phyloP scores from a whole-genome alignment of 2,888 invertebrate species.

The Thecophora atra region DNA sequence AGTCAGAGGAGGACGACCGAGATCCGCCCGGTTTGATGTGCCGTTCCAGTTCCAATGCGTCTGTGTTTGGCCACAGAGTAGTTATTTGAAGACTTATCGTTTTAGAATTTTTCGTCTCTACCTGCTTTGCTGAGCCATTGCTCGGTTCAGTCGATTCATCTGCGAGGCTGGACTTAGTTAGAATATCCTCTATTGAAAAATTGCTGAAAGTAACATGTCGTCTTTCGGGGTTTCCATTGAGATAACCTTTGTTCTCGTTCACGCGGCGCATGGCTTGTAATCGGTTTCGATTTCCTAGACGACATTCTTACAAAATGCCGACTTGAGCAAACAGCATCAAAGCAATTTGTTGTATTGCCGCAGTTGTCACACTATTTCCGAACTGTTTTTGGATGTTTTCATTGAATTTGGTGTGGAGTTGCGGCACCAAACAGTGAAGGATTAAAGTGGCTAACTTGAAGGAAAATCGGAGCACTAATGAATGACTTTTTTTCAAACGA shows the following conservation, averaged over 20 bases:
- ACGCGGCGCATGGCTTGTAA: not conserved
- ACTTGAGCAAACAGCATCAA: not conserved
- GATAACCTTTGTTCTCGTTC: not conserved
- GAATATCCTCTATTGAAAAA: not conserved
- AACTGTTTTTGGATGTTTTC: slow-evolving; percentile 11
- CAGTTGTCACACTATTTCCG: slow-evolving; percentile 15
- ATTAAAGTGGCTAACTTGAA: not conserved
- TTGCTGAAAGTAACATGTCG: not conserved
- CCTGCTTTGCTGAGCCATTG: too few species aligned
- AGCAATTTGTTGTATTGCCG: slow-evolving; percentile 25
- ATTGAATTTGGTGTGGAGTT: not conserved
- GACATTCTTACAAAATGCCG: slow-evolving; percentile 3
- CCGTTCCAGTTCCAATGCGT: not conserved
- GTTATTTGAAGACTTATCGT: too few species aligned
- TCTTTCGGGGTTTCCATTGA: not conserved
- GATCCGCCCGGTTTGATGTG: slow-evolving; percentile 3
- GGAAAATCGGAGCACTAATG: not conserved
- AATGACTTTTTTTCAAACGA: slow-evolving; percentile 2
- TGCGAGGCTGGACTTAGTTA: too few species aligned
- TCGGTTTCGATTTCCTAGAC: too few species aligned
- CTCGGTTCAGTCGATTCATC: too few species aligned
- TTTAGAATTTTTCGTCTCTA: too few species aligned
- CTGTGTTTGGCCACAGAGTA: not conserved
- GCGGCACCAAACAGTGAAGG: not conserved
- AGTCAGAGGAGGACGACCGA: not conserved